These are phyloP conservation scores for Dromococcyx pavoninus DNA, from an alignment of 2,797 vertebrate genomes.

Conservation along the genomic window DNA sequence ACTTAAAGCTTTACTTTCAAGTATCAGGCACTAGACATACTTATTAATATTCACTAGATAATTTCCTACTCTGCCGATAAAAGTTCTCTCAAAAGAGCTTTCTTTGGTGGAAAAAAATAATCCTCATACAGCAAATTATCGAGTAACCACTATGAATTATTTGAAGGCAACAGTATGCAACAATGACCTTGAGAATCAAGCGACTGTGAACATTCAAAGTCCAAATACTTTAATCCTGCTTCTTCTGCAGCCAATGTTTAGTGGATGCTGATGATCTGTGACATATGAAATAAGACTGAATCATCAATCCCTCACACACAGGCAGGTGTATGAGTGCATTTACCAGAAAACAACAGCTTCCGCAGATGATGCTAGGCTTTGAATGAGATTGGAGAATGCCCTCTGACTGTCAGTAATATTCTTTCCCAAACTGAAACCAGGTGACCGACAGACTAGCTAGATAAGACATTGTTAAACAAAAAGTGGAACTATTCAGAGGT, in stretches of 20 bases:
- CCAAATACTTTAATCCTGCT: conserved; percentile 24
- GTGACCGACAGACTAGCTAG: neutral
- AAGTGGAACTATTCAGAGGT: neutral
- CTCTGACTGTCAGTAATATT: neutral
- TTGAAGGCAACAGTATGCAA: conserved; percentile 26
- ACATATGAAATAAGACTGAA: neutral
- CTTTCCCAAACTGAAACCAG: neutral
- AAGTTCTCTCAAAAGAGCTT: conserved; percentile 40
- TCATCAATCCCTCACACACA: neutral
- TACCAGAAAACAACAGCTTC: neutral
- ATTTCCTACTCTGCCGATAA: conserved; percentile 39
- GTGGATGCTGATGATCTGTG: neutral
- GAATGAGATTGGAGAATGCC: neutral
- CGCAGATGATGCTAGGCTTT: neutral
- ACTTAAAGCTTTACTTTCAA: conserved; percentile 44
- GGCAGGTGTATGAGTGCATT: neutral
- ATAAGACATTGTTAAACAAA: neutral
- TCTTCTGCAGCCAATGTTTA: neutral
- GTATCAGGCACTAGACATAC: neutral
- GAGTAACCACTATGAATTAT: conserved; percentile 45
- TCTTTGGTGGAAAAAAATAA: neutral
- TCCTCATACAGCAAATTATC: neutral
- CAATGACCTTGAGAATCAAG: conserved; percentile 47
- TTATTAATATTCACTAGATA: conserved; percentile 60
- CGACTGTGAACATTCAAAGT: conserved; percentile 6